Conservation (phyloP, 2,888 invertebrate species). For the Cephonodes hylas region DNA sequence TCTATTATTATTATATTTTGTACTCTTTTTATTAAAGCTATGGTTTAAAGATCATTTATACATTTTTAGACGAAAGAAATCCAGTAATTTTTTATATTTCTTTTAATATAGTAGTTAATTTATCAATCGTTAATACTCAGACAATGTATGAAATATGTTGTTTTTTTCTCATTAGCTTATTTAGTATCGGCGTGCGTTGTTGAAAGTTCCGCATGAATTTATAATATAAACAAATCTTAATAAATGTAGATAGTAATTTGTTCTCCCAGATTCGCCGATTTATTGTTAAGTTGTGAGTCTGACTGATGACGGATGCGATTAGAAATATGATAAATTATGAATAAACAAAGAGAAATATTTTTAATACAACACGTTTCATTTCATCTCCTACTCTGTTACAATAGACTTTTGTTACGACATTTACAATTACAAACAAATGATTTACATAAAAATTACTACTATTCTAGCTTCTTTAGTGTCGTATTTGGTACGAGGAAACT, state of each 20-base stretch:
- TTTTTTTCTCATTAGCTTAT: no score
- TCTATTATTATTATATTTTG: no score
- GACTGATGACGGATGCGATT: conserved; percentile 68
- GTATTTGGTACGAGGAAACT: conserved; percentile 70
- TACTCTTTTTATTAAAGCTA: no score
- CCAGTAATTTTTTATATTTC: no score
- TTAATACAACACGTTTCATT: conserved; percentile 53
- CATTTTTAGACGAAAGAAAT: no score
- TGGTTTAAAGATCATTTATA: no score
- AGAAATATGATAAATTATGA: conserved; percentile 72
- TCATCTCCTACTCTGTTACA: conserved; percentile 15
- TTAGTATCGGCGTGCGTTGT: conserved; percentile 29
- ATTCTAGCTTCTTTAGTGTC: conserved; percentile 70
- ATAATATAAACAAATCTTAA: conserved; percentile 23
- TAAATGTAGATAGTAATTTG: conserved; percentile 52
- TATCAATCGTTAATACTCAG: no score
- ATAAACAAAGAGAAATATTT: conserved; percentile 77
- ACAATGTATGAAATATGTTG: background rate
- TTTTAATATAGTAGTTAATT: no score
- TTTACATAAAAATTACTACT: conserved; percentile 25
- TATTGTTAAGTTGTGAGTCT: conserved; percentile 55
- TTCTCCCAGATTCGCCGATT: conserved; percentile 62
- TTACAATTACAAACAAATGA: background rate
- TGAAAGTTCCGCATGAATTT: conserved; percentile 13
- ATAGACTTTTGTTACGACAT: conserved; percentile 16